These are phyloP conservation scores for Struthio camelus DNA, from an alignment of 2,113 vertebrate species.

Conservation along the genomic window DNA sequence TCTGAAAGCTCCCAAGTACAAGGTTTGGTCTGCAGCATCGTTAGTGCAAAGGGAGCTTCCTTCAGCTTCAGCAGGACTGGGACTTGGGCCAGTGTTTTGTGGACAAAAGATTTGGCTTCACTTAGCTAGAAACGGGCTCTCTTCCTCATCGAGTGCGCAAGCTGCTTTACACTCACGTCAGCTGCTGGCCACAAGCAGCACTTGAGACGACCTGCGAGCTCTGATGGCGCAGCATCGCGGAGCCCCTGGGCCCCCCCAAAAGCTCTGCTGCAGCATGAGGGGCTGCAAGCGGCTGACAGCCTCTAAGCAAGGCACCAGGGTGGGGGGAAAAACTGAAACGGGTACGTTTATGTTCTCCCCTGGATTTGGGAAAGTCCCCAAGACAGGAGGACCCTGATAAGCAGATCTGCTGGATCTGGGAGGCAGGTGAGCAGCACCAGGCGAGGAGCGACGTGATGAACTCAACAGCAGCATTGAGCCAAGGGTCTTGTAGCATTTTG, in stretches of 20 bases:
- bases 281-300: not conserved
- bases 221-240: not conserved
- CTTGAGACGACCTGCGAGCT: not conserved
- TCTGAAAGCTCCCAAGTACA: not conserved
- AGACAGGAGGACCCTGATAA: not conserved
- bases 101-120: not conserved
- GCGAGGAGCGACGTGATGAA: fast-evolving
- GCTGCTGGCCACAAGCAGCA: not conserved
- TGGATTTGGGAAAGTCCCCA: not conserved
- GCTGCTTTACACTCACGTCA: not conserved
- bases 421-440: not conserved
- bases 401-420: not conserved
- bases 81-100: not conserved
- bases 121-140: not conserved
- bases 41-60: not conserved
- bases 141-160: not conserved
- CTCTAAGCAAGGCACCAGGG: not conserved
- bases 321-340: not conserved
- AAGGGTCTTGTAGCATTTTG: not conserved
- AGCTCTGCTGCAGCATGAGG: not conserved
- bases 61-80: not conserved
- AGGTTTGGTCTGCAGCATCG: not conserved
- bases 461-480: not conserved
- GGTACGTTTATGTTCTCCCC: not conserved
- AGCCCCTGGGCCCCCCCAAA: not conserved